Base-by-base conservation (phyloP, 2,113 vertebrate genomes). In the Clarias macrocephalus region DNA sequence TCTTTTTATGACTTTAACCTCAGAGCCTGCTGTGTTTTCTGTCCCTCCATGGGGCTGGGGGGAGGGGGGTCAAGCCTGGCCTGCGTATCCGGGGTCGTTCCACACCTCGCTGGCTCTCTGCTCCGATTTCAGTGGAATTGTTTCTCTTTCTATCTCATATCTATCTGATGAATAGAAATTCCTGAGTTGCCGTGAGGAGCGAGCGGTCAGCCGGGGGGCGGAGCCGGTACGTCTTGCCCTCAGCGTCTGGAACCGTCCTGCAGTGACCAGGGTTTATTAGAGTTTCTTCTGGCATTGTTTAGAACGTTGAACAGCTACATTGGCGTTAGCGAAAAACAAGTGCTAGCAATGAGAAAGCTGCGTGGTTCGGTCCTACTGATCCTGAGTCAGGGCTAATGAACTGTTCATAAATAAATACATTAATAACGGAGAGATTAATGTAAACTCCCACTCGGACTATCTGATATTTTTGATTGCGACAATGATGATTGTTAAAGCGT, bases 81-180 rank as follows among this genome's bases (percentile, higher is more conserved):
- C 33, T 76, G 23, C 60, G 68, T 33, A 52, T 18, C 42, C 56
- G 85, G 8, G 21, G 28, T 21, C 7, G 13, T 54, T 77, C 48
- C 75, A 77, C 48, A 6, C 30, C 57, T 82, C 80, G 25, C 28
- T 65, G 60, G 33, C 80, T 65, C 54, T 30, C 1, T 86, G 79
- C 92, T 94, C 92, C 94, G 91, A 95, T 94, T 93, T 92, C 54
- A 57, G 85, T 80, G 88, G 86, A 93, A 93, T 91, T 88, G 93
- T 93, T 94, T 92, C 93, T 37, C 2, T 37, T 3, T 37, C 33
- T 37, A 37, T 37, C 33, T 37, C 2, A 37, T 37, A 3, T 37
- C 33, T 37, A 37, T 37, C 33, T 37, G 33, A 37, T 37, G 33
- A 94, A 93, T 94, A 94, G 94, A 93, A 92, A 90, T 91, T 87